Percentiles rank a stretch among this genome's conserved stretches.
Evolutionary conservation across 2,113 vertebrate genomes (phyloP).

Genomic region (Edolisoma coerulescens): DNA sequence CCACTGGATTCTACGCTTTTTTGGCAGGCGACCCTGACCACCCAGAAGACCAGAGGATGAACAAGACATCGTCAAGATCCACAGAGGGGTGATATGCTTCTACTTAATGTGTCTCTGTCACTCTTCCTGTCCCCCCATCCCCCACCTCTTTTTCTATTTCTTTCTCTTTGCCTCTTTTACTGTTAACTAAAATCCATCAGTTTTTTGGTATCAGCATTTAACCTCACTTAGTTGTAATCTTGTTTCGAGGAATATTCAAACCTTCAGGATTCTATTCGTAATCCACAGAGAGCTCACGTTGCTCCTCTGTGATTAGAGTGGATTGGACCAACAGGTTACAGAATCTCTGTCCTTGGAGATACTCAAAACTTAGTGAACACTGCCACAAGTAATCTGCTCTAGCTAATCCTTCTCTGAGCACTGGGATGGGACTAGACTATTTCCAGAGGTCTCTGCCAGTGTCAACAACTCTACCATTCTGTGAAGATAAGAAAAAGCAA

Average conservation of each 20-base stretch:
- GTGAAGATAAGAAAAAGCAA: background rate
- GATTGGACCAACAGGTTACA: background rate
- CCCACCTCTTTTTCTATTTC: background rate
- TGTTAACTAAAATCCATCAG: background rate
- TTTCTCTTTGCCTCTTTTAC: background rate
- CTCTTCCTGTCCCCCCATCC: background rate
- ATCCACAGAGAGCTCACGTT: background rate
- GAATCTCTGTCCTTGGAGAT: background rate
- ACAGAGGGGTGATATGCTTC: background rate
- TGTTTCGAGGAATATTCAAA: accelerated
- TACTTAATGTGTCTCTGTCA: accelerated
- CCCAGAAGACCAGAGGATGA: background rate
- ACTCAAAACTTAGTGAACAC: background rate
- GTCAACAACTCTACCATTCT: background rate
- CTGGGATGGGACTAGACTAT: background rate
- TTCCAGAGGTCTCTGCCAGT: background rate
- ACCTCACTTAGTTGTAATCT: background rate
- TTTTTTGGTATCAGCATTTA: background rate
- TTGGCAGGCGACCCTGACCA: accelerated
- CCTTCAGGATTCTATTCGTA: background rate
- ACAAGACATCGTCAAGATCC: background rate
- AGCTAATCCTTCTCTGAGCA: background rate
- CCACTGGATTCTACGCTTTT: background rate
- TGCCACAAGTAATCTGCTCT: background rate
- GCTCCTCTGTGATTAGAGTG: background rate